phyloP scores from a whole-genome alignment of 2,797 vertebrate genomes.

The Avahi laniger region DNA sequence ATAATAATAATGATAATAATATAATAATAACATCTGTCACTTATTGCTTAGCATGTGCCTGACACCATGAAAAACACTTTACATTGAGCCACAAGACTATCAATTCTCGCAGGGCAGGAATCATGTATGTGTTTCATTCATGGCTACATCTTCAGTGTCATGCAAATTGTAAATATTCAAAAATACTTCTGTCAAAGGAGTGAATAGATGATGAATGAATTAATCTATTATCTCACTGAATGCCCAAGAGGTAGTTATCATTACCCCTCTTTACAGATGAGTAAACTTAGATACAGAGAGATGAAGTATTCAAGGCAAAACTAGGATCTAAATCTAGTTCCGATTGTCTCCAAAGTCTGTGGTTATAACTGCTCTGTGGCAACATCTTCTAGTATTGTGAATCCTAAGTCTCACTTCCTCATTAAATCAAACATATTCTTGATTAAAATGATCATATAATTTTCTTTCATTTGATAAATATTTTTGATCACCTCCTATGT shows the following conservation, averaged over 20 bases:
- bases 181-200: constrained; percentile 46
- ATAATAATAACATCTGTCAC: constrained; percentile 63
- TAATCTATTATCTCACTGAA: constrained; percentile 17
- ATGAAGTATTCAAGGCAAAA: background rate
- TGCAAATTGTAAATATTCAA: constrained; percentile 59
- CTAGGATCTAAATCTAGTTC: constrained; percentile 34
- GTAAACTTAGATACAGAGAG: constrained; percentile 30
- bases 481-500: background rate
- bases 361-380: background rate
- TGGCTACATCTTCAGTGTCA: background rate
- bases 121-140: background rate
- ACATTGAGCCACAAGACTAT: constrained; percentile 37
- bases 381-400: background rate
- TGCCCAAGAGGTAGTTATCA: background rate
- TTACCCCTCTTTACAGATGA: constrained; percentile 17
- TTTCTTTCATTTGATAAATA: constrained; percentile 6
- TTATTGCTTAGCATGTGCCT: constrained; percentile 46
- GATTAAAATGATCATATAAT: background rate
- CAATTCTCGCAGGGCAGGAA: constrained; percentile 18
- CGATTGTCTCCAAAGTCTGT: background rate
- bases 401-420: background rate
- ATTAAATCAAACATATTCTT: background rate
- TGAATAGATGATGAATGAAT: constrained; percentile 47
- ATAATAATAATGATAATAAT: constrained; percentile 64
- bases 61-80: constrained; percentile 56